These are phyloP conservation scores for Botia almorhae DNA, from an alignment of 2,797 vertebrate species.

Conservation along the genomic window DNA sequence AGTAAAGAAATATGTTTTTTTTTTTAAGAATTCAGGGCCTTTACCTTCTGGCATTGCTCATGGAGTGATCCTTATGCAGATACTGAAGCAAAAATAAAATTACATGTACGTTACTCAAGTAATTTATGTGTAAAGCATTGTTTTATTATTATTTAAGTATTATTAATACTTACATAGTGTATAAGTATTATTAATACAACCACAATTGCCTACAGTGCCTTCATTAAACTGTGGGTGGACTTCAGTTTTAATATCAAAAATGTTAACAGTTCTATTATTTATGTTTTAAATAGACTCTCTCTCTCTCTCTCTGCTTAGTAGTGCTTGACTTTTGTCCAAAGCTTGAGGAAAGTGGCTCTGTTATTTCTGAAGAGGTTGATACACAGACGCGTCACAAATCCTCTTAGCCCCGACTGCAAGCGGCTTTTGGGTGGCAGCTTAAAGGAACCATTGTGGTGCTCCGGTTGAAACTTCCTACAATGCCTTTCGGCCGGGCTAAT, in stretches of 20 bases:
- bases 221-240: too few relatives aligned
- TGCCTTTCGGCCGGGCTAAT: conserved; percentile 73
- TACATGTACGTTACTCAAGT: too few relatives aligned
- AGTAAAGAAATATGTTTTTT: conserved; percentile 17
- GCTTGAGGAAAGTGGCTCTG: conserved; percentile 60
- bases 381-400: conserved; percentile 80
- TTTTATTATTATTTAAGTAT: too few relatives aligned
- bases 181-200: too few relatives aligned
- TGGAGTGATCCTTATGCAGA: conserved; percentile 2
- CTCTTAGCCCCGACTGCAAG: conserved; percentile 78
- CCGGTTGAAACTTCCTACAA: conserved; percentile 77
- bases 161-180: too few relatives aligned
- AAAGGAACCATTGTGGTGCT: conserved; percentile 78
- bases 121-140: too few relatives aligned
- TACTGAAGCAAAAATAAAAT: not conserved
- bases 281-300: conserved; percentile 6
- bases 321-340: conserved; percentile 63
- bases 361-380: conserved; percentile 72
- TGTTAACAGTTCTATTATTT: too few relatives aligned
- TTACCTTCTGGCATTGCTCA: not conserved
- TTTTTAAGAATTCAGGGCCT: not conserved
- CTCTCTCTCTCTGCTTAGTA: conserved; percentile 41
- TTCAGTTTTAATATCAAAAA: not conserved
- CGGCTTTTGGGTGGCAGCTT: conserved; percentile 78
- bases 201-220: too few relatives aligned